Base-by-base conservation (phyloP, 2,797 vertebrate species). In the Astyanax mexicanus region DNA sequence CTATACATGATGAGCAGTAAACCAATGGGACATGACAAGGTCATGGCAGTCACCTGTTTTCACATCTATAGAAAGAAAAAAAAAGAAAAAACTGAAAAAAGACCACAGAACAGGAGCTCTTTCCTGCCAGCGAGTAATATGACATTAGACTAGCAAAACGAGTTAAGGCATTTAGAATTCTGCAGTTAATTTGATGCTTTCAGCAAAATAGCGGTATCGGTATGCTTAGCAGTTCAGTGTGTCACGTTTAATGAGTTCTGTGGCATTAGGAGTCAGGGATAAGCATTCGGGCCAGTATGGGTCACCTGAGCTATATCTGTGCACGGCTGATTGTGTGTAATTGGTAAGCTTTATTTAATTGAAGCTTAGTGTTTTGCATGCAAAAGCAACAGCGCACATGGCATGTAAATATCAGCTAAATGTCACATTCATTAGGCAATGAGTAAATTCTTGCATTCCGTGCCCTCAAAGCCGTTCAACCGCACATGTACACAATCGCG, bases 341-440 rank as follows among this genome's bases (percentile, higher is more conserved):
- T 92, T 90, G 83, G 80, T 83, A 78, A 87, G 84, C 87, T 89
- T 90, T 92, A 83, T 91, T 90, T 91, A 90, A 91, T 91, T 88
- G 84, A 80, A 87, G 81, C 79, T 89, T 91, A 89, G 82, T 65
- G 82, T 86, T 87, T 81, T 78, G 87, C 84, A 90, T 92, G 87
- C 88, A 84, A 86, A 91, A 87, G 86, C 73, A 74, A 83, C 79
- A 65, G 79, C 84, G 85, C 83, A 81, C 84, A 76, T 81, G 81
- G 72, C 87, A 90, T 90, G 88, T 88, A 92, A 93, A 93, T 93
- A 93, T 89, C 90, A 92, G 84, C 86, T 89, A 93, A 94, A 94
- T 93, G 93, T 91, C 92, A 93, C 81, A 79, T 92, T 92, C 89
- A 90, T 93, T 93, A 93, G 85, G 83, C 84, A 76, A 81, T 75